Evolutionary conservation across 2,888 invertebrate genomes (phyloP), one percentile per base, ranked within the genome.

Genomic region (Rosalia funebris): DNA sequence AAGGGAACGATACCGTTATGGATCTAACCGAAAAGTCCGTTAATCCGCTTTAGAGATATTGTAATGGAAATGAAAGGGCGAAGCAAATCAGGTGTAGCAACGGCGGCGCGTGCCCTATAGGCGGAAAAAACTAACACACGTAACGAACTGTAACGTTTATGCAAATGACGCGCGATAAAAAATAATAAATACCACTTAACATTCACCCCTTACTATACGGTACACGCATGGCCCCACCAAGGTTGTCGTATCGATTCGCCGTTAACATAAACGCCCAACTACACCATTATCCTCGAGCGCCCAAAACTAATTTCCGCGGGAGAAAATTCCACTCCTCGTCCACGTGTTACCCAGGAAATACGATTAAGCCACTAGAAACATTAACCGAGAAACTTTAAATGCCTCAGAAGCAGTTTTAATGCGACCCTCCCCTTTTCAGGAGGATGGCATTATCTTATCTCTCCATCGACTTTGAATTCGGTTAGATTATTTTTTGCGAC

Each of bases 171-270:
- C 69, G 63, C 66, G 71, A 69, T 69, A 64, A 68, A 68, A 70
- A 71, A 71, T 70, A 63, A 64, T 57, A 69, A 67, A 63, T 62
- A 57, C 70, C 66, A 37, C 37, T 71, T 70, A 72, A 68, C 63
- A 74, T 74, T 71, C 73, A 73, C 73, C 73, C 72, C 66, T 70
- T 60, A 15, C 47, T 82, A 81, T 81, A 69, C 68, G 62, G 81
- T 80, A 69, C 68, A 62, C 66, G 70, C 71, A 65, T 48, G 1
- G 32, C 31, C 10, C 32, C 7, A 32, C 46, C 46, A 46, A 53
- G 52, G 45, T 48, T 50, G 42, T 52, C 56, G 57, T 63, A 65
- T 65, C 58, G 55, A 63, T 62, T 47, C 59, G 57, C 59, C 61
- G 65, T 66, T 69, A 64, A 69, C 60, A 57, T 37, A 67, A 69